Evolutionary conservation across 2,113 vertebrate genomes (phyloP).

Genomic region (Prochilodus magdalenae): DNA sequence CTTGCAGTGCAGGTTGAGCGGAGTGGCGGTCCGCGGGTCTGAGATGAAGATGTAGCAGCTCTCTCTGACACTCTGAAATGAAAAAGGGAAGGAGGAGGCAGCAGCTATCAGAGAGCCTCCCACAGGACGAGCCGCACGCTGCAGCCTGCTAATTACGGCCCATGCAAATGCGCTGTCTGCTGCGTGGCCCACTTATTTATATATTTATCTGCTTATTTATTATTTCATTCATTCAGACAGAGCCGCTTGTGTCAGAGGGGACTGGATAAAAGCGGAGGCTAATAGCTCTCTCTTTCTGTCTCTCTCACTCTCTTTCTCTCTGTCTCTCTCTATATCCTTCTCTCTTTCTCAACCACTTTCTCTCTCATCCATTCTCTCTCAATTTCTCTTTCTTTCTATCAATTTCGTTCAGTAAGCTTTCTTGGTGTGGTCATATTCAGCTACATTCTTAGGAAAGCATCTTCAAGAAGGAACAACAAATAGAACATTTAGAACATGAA

Average conservation of each 20-base stretch:
- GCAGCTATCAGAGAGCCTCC: conserved; percentile 92
- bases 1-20: conserved; percentile 80
- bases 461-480: too few relatives aligned
- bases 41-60: conserved; percentile 97
- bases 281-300: conserved; percentile 46
- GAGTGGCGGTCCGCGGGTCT: conserved; percentile 80
- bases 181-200: conserved; percentile 54
- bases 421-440: too few relatives aligned
- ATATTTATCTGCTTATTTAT: conserved; percentile 60
- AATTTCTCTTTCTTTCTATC: background rate
- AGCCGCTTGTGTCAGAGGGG: conserved; percentile 53
- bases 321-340: conserved; percentile 27
- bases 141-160: conserved; percentile 93
- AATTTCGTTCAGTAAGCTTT: too few relatives aligned
- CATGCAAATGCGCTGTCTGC: conserved; percentile 87
- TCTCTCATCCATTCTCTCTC: conserved; percentile 25
- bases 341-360: conserved; percentile 10
- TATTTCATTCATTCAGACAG: conserved; percentile 66
- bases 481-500: too few relatives aligned
- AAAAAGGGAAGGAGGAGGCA: conserved; percentile 90
- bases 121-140: conserved; percentile 85
- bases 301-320: conserved; percentile 20
- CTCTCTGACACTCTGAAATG: conserved; percentile 95
- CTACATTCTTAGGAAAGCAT: too few relatives aligned
- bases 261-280: conserved; percentile 60